A percentile compares a stretch with the other conserved stretches of the same genome.
phyloP scores from a whole-genome alignment of 2,888 invertebrate species.

The Dysmachus trigonus region DNA sequence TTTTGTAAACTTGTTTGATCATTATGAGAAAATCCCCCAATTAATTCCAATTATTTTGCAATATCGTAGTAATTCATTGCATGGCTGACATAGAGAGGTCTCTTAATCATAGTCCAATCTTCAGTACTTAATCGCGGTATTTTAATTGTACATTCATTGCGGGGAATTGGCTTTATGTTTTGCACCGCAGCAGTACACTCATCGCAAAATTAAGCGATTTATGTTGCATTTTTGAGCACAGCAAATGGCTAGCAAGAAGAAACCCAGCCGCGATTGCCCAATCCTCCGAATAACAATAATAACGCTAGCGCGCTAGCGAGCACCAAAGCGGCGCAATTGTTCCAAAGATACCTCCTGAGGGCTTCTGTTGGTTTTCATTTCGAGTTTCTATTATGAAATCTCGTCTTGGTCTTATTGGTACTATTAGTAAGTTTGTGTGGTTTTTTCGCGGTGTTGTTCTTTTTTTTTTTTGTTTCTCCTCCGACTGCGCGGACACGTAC shows the following conservation, averaged over 20 bases:
- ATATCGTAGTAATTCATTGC: neutral
- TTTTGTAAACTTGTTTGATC: neutral
- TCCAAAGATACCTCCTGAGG: conserved; percentile 43
- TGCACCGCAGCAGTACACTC: neutral
- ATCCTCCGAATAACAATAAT: conserved; percentile 21
- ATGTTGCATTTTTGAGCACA: neutral
- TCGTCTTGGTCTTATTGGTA: conserved; percentile 27
- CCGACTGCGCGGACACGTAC: neutral
- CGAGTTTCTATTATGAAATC: conserved; percentile 45
- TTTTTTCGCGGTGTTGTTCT: neutral
- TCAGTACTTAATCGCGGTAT: neutral
- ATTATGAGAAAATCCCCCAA: neutral
- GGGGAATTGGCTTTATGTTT: neutral
- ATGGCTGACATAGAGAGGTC: neutral
- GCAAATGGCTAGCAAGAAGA: neutral
- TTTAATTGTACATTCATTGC: neutral
- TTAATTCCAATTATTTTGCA: neutral
- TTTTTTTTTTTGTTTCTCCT: neutral
- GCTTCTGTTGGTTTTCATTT: conserved; percentile 47
- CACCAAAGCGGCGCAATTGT: conserved; percentile 20
- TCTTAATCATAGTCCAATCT: neutral
- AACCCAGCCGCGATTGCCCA: conserved; percentile 25
- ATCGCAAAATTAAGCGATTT: conserved; percentile 17
- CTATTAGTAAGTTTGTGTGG: conserved; percentile 21
- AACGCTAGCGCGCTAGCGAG: neutral